phyloP scores from a whole-genome alignment of 2,797 vertebrate genomes.

The Cyprinodon diabolis region DNA sequence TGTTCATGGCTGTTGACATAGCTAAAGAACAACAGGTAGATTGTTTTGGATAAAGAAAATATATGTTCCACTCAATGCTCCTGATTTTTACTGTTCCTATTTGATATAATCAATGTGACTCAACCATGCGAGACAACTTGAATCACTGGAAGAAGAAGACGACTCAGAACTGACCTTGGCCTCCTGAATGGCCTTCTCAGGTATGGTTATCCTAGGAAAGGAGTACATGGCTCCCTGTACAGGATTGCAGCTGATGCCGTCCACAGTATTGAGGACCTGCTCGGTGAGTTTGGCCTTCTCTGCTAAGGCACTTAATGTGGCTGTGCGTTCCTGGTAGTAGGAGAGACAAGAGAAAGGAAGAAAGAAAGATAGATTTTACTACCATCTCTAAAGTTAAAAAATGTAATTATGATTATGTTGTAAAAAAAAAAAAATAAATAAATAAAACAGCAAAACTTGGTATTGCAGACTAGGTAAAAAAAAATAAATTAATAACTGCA shows the following conservation, averaged over 20 bases:
- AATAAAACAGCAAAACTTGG: background rate
- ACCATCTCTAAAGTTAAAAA: background rate
- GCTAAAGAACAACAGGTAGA: background rate
- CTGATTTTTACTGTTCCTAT: background rate
- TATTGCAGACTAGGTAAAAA: background rate
- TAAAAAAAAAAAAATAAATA: too few relatives aligned
- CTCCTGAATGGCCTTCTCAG: slow-evolving; percentile 80
- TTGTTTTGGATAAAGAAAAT: slow-evolving; percentile 5
- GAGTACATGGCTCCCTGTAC: slow-evolving; percentile 96
- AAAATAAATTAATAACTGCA: background rate
- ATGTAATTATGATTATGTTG: too few relatives aligned
- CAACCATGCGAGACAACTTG: background rate
- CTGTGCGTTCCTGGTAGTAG: slow-evolving; percentile 82
- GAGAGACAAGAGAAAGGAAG: background rate
- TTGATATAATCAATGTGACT: slow-evolving; percentile 16
- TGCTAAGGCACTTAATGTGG: slow-evolving; percentile 82
- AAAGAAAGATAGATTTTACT: background rate
- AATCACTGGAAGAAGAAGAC: background rate
- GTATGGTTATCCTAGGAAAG: slow-evolving; percentile 85
- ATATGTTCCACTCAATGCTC: background rate
- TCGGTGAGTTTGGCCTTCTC: slow-evolving; percentile 89
- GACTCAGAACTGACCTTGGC: slow-evolving; percentile 79
- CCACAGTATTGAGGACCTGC: slow-evolving; percentile 83
- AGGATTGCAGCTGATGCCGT: slow-evolving; percentile 90
- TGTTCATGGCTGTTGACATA: background rate